Evolutionary conservation across 2,797 vertebrate species (phyloP).

Genomic region (Hoplostethus atlanticus): DNA sequence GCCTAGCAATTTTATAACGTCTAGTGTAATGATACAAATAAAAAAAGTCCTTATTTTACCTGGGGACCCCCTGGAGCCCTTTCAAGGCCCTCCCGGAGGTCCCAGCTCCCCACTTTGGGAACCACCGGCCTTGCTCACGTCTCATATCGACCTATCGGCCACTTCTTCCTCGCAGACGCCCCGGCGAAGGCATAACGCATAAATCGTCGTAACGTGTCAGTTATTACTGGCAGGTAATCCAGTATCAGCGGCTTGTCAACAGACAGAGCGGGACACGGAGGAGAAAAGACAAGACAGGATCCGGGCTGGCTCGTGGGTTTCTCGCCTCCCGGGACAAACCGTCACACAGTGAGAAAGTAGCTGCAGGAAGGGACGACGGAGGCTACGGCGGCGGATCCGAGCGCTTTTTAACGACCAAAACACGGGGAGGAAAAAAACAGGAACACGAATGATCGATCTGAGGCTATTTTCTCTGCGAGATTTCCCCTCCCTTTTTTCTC

Average conservation of each 20-base stretch:
- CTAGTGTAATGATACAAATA: no score
- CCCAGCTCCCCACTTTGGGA: constrained; percentile 39
- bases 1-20: no score
- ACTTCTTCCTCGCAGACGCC: constrained; percentile 52
- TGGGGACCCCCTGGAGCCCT: neutral
- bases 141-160: constrained; percentile 28
- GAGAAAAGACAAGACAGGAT: constrained; percentile 36
- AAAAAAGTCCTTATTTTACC: neutral
- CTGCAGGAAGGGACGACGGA: constrained; percentile 54
- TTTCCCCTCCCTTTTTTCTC: constrained; percentile 10
- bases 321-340: constrained; percentile 69
- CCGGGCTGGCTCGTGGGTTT: constrained; percentile 61
- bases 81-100: constrained; percentile 5
- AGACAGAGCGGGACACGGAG: constrained; percentile 48
- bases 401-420: constrained; percentile 14
- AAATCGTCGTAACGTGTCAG: constrained; percentile 42
- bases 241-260: constrained; percentile 45
- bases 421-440: constrained; percentile 1
- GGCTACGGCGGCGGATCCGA: constrained; percentile 30
- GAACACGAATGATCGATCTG: neutral
- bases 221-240: constrained; percentile 56
- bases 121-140: constrained; percentile 17
- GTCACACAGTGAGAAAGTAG: constrained; percentile 70
- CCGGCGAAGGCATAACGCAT: constrained; percentile 48
- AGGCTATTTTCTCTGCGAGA: constrained; percentile 12